Percentiles rank a stretch among this genome's conserved stretches.
phyloP scores from a whole-genome alignment of 2,113 vertebrate genomes.

The Plectropomus leopardus region DNA sequence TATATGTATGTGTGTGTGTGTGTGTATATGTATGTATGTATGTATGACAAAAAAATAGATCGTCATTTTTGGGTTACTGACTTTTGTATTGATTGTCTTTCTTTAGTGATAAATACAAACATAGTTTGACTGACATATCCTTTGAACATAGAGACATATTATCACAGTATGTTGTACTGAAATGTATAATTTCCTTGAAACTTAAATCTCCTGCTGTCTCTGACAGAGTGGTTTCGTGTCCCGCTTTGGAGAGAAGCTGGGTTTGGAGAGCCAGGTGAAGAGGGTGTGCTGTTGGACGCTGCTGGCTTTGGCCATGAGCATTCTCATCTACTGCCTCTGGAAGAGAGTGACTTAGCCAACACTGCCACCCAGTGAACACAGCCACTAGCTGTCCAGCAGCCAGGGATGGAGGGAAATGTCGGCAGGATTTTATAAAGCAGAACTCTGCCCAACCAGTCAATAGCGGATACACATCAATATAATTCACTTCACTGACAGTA shows the following conservation, averaged over 20 bases:
- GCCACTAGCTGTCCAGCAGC: fast-evolving
- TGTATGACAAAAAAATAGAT: no score
- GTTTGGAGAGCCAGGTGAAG: constrained; percentile 77
- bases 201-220: background rate
- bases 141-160: no score
- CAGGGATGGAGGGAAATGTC: no score
- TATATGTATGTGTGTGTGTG: no score
- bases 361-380: constrained; percentile 52
- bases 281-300: constrained; percentile 79
- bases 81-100: no score
- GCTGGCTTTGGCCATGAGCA: constrained; percentile 63
- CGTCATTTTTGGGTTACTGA: no score
- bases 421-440: no score
- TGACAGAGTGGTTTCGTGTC: constrained; percentile 79
- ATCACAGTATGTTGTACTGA: background rate
- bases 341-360: constrained; percentile 60
- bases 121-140: no score
- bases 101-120: no score
- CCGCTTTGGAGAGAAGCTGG: constrained; percentile 77
- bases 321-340: constrained; percentile 72
- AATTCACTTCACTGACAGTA: background rate
- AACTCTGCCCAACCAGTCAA: no score
- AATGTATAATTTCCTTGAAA: background rate
- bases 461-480: no score
- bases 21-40: no score